phyloP scores from a whole-genome alignment of 2,888 invertebrate genomes.

The Axea sp. region DNA sequence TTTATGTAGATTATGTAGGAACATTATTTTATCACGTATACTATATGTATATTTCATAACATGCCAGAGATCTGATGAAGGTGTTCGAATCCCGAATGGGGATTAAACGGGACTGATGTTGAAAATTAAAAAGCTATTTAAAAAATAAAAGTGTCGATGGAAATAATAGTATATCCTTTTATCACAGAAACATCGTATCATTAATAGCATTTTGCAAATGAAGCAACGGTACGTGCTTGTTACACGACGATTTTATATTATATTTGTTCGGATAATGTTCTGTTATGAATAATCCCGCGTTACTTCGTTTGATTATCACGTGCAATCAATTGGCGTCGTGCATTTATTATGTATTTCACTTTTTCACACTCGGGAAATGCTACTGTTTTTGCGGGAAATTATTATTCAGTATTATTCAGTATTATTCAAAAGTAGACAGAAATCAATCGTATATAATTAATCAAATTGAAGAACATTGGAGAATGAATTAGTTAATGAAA shows the following conservation, averaged over 20 bases:
- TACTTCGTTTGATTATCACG: background rate
- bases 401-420: no score
- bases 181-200: background rate
- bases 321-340: constrained; percentile 1
- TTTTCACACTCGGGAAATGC: background rate
- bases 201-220: constrained; percentile 19
- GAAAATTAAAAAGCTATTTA: constrained; percentile 33
- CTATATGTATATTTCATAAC: constrained; percentile 6
- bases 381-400: no score
- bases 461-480: no score
- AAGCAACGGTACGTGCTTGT: constrained; percentile 12
- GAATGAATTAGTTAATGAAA: no score
- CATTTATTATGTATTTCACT: background rate
- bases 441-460: no score
- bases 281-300: constrained; percentile 12
- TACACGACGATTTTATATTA: constrained; percentile 1
- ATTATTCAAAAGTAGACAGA: no score
- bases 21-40: constrained; percentile 17
- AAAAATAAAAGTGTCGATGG: constrained; percentile 14
- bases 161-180: no score
- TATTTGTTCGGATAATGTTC: constrained; percentile 3
- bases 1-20: background rate
- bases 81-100: no score
- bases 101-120: constrained; percentile 35
- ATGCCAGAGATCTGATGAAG: no score